Conservation (phyloP, 2,797 vertebrate genomes). For the Urocyon cinereoargenteus region DNA sequence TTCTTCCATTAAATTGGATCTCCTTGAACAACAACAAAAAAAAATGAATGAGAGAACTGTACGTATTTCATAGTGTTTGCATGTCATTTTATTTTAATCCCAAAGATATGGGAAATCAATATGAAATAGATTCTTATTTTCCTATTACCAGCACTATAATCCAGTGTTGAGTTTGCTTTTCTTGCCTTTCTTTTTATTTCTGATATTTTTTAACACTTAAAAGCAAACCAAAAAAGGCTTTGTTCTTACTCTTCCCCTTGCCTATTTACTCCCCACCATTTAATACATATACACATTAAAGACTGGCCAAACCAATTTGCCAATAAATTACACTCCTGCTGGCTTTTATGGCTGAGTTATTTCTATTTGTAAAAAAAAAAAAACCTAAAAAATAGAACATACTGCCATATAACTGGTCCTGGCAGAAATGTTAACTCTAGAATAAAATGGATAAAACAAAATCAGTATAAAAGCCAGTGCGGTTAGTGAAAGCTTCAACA, state of each 20-base stretch:
- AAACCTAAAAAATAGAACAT: constrained; percentile 53
- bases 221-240: neutral
- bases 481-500: constrained; percentile 57
- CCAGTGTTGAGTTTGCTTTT: neutral
- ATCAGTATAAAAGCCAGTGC: neutral
- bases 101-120: neutral
- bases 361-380: neutral
- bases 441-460: constrained; percentile 67
- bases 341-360: constrained; percentile 10
- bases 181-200: constrained; percentile 32
- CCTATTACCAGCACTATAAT: neutral
- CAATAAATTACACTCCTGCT: neutral
- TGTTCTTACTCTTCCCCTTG: neutral
- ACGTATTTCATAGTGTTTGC: neutral
- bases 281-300: neutral
- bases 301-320: neutral
- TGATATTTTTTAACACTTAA: constrained; percentile 47
- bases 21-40: neutral
- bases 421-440: constrained; percentile 15
- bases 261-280: neutral
- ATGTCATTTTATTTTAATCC: constrained; percentile 53
- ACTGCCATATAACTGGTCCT: neutral
- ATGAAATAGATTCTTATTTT: neutral
- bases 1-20: neutral
- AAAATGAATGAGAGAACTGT: neutral